Evolutionary conservation across 2,113 vertebrate genomes (phyloP).

Genomic region (Platichthys stellatus): DNA sequence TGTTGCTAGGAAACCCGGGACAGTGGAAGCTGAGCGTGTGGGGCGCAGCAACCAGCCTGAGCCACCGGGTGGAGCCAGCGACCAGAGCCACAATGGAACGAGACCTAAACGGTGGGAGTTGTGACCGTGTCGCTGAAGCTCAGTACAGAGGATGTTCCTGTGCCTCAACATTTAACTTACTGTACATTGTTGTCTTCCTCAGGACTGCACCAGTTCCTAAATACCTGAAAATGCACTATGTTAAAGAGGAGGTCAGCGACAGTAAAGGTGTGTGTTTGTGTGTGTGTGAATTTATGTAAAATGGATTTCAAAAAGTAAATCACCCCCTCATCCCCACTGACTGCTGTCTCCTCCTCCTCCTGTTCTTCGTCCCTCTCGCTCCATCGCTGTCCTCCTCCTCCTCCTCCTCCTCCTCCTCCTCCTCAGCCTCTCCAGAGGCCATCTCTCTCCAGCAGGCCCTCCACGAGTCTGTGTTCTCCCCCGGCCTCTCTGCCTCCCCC

Average conservation of each 20-base stretch:
- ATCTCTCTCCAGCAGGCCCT: slow-evolving; percentile 89
- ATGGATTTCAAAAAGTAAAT: background rate
- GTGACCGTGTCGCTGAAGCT: background rate
- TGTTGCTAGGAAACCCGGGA: slow-evolving; percentile 76
- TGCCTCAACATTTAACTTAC: background rate
- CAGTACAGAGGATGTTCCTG: background rate
- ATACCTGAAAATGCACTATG: slow-evolving; percentile 87
- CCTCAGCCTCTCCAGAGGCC: slow-evolving; percentile 75
- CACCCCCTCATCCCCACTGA: background rate
- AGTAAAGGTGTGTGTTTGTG: slow-evolving; percentile 80
- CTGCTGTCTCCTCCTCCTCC: background rate
- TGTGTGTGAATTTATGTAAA: background rate
- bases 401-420: background rate
- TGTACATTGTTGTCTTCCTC: slow-evolving; percentile 36
- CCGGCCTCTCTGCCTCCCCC: slow-evolving; percentile 84
- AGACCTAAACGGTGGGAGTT: slow-evolving; percentile 77
- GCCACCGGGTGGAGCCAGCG: slow-evolving; percentile 69
- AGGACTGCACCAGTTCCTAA: slow-evolving; percentile 84
- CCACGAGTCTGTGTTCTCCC: slow-evolving; percentile 91
- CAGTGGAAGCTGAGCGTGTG: slow-evolving; percentile 74
- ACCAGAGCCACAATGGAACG: slow-evolving; percentile 74
- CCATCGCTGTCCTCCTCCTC: too few species aligned
- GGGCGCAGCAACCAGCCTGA: slow-evolving; percentile 77
- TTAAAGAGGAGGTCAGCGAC: slow-evolving; percentile 85
- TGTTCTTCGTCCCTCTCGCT: too few species aligned